Percentiles rank a stretch among this genome's conserved stretches.
Evolutionary conservation across 2,113 vertebrate species (phyloP).

Genomic region (Natator depressus): DNA sequence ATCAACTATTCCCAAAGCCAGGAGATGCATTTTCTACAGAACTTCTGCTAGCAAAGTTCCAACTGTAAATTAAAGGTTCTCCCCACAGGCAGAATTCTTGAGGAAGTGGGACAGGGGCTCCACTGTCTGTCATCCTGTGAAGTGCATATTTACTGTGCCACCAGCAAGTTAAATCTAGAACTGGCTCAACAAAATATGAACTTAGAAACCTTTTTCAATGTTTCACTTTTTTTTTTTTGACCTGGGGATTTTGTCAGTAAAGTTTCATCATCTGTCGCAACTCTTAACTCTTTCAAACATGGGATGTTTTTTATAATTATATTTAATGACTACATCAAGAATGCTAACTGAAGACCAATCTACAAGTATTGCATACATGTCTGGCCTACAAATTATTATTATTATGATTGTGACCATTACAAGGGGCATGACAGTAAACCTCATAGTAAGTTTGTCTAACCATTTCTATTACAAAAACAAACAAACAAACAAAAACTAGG

Average conservation of each 20-base stretch:
- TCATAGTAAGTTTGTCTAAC: neutral
- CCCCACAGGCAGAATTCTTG: too few relatives aligned
- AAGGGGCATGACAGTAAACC: neutral
- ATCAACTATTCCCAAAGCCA: too few relatives aligned
- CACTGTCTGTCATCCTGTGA: too few relatives aligned
- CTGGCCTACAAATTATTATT: neutral
- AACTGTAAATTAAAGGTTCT: too few relatives aligned
- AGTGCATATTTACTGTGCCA: neutral
- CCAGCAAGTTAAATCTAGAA: neutral
- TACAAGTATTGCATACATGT: neutral
- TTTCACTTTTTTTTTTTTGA: neutral
- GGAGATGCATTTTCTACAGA: too few relatives aligned
- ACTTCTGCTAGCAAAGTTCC: too few relatives aligned
- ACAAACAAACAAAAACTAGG: neutral
- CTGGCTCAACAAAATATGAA: neutral
- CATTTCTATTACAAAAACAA: neutral
- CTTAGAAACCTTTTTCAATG: neutral
- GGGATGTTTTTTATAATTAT: neutral
- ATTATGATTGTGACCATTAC: neutral
- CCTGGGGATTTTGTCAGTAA: neutral
- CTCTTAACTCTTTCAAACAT: neutral
- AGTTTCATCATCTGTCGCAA: neutral
- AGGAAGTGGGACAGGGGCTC: too few relatives aligned
- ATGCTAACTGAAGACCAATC: neutral
- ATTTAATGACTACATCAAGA: neutral